Evolutionary conservation across 2,888 invertebrate genomes (phyloP).

Genomic region (Lasioglossum villosulum): DNA sequence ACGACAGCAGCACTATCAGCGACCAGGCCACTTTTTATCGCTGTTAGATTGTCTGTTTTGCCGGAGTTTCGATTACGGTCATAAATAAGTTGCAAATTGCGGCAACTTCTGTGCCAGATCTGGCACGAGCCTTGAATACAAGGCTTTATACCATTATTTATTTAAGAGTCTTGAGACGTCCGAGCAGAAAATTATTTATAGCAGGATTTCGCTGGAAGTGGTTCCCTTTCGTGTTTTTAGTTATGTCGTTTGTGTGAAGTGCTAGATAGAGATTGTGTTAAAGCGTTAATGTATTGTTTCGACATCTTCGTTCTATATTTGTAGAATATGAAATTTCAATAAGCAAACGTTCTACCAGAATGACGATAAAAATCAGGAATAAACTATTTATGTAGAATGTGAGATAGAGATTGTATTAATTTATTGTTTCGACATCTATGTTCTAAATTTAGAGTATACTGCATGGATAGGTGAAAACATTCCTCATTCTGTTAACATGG

Average conservation of each 20-base stretch:
- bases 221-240: neutral
- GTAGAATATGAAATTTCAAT: neutral
- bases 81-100: neutral
- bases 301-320: neutral
- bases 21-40: neutral
- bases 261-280: neutral
- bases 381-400: neutral
- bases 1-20: slow-evolving; percentile 39
- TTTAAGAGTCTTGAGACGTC: neutral
- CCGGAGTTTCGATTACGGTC: neutral
- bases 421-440: neutral
- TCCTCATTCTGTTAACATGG: neutral
- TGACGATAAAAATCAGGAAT: neutral
- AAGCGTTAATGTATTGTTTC: neutral
- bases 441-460: neutral
- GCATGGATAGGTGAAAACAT: neutral
- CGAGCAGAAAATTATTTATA: neutral
- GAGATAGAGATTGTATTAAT: neutral
- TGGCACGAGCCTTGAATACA: neutral
- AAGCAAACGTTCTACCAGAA: neutral
- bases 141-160: neutral
- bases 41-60: neutral
- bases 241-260: too few relatives aligned
- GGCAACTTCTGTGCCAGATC: neutral
- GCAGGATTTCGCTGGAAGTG: neutral